phyloP scores from a whole-genome alignment of 2,888 invertebrate species.

The Timema cristinae region DNA sequence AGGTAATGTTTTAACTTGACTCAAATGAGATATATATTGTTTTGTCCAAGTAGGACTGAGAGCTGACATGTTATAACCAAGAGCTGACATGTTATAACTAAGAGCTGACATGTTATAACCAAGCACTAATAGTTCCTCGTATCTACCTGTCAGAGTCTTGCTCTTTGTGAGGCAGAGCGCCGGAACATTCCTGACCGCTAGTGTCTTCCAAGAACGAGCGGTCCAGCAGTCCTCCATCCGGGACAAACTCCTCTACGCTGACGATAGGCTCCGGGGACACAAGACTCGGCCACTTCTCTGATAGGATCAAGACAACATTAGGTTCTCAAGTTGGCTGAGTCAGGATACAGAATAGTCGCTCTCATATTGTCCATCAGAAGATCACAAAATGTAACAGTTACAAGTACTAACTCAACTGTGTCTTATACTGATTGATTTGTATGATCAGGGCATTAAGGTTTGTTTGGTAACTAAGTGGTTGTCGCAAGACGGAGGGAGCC shows the following conservation, averaged over 20 bases:
- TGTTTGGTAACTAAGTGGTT: no score
- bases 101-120: no score
- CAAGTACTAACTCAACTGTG: no score
- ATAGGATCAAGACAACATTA: constrained; percentile 34
- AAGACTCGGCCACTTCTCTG: constrained; percentile 35
- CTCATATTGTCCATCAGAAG: no score
- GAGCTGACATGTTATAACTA: neutral
- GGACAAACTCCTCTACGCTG: constrained; percentile 68
- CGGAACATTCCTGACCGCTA: constrained; percentile 37
- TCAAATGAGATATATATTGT: neutral
- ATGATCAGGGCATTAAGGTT: no score
- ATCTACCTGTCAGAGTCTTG: constrained; percentile 55
- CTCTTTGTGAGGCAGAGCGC: constrained; percentile 39
- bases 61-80: no score
- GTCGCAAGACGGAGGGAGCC: neutral
- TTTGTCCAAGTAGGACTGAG: no score
- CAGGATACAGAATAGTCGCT: no score
- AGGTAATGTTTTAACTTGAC: neutral
- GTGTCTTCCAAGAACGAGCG: constrained; percentile 71
- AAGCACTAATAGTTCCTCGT: neutral
- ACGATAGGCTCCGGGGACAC: constrained; percentile 35
- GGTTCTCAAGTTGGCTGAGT: no score
- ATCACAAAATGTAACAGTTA: no score
- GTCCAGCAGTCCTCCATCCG: constrained; percentile 69
- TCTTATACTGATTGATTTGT: no score